Conservation (phyloP, 2,888 invertebrate genomes). For the Lucinisca nassula region DNA sequence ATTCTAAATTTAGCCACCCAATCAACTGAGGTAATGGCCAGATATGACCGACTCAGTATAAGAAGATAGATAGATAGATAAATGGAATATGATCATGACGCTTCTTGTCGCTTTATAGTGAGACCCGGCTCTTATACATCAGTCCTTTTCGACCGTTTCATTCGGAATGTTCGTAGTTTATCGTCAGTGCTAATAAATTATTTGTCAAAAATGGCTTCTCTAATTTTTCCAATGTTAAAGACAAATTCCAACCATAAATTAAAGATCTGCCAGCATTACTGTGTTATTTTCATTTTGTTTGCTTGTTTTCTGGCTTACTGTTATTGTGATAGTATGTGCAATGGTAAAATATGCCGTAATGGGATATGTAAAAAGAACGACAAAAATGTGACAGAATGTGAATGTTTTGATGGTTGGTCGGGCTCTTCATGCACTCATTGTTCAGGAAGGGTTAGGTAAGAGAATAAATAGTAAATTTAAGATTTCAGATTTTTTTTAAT, state of each 20-base stretch:
- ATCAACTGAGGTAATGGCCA: too few relatives aligned
- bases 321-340: neutral
- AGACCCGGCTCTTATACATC: too few relatives aligned
- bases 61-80: too few relatives aligned
- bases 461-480: too few relatives aligned
- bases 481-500: too few relatives aligned
- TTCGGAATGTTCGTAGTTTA: neutral
- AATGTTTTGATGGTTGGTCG: conserved; percentile 94
- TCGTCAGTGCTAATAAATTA: neutral
- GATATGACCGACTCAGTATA: too few relatives aligned
- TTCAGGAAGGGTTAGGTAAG: conserved; percentile 79
- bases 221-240: neutral
- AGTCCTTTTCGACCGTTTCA: too few relatives aligned
- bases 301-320: neutral
- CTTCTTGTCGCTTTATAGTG: too few relatives aligned
- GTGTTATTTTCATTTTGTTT: neutral
- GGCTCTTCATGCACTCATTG: conserved; percentile 94
- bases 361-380: conserved; percentile 91
- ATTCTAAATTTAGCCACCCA: too few relatives aligned
- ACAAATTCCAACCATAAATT: neutral
- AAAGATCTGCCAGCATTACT: neutral
- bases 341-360: conserved; percentile 40
- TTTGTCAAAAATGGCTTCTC: neutral
- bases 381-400: conserved; percentile 96
- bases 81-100: too few relatives aligned